Evolutionary conservation across 1,140 invertebrate species (phyloP), one percentile per base, ranked within the genome.

Genomic region (Catajapyx aquilonaris): DNA sequence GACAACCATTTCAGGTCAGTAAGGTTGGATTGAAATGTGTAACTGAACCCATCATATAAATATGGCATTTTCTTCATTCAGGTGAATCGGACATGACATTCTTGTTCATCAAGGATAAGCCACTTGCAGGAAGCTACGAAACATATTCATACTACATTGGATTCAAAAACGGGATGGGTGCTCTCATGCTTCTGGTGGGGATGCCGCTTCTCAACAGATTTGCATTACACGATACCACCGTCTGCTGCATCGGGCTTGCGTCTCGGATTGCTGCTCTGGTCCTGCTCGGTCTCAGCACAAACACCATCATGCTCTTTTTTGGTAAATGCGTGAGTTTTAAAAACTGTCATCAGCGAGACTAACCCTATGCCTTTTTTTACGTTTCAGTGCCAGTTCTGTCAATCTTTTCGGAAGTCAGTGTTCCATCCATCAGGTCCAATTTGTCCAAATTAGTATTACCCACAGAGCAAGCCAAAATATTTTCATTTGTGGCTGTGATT

Each of bases 61-160:
- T 28, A 9, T 9, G 13, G 7, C 13, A 28, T 28, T 28, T 28
- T 28, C 13, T 28, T 28, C 13, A 50, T 46, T 34, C 44, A 62
- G 59, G 55, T 23, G 53, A 60, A 33, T 42, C 49, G 35, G 54
- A 56, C 33, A 47, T 63, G 5, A 39, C 49, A 0, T 60, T 49
- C 36, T 48, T 60, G 22, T 54, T 43, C 46, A 44, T 52, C 4
- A 47, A 46, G 31, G 48, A 49, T 28, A 36, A 48, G 15, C 52
- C 53, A 10, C 39, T 59, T 22, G 20, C 39, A 13, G 64, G 62
- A 58, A 46, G 44, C 10, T 52, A 53, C 38, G 46, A 47, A n/a
- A 48, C 43, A 3, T 62, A 56, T 41, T 56, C 52, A 3, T 53
- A 54, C 35, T 61, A 52, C 35, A 56, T 52, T 42, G 57, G 52